These are phyloP conservation scores for Lordiphosa clarofinis DNA, from an alignment of 1,140 invertebrate genomes.

Conservation along the genomic window DNA sequence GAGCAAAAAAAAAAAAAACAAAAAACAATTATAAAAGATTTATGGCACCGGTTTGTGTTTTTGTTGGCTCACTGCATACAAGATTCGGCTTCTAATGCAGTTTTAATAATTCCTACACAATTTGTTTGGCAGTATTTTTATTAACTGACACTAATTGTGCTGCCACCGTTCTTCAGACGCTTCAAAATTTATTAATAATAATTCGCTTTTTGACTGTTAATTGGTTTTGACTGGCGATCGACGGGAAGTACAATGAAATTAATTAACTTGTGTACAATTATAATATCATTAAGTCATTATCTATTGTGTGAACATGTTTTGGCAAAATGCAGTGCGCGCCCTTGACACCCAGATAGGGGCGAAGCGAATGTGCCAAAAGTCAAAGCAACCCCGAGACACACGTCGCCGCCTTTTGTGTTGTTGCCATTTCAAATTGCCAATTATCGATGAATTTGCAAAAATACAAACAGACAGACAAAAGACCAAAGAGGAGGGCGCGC, in stretches of 20 bases:
- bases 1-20: constrained; percentile 6
- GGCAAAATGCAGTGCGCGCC: constrained; percentile 56
- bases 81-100: constrained; percentile 30
- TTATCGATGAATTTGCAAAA: constrained; percentile 77
- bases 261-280: constrained; percentile 77
- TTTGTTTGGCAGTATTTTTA: constrained; percentile 51
- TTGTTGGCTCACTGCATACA: neutral
- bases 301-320: constrained; percentile 57
- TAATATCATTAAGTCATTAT: constrained; percentile 74
- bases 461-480: constrained; percentile 56
- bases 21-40: constrained; percentile 40
- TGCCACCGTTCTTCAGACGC: constrained; percentile 55
- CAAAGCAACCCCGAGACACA: constrained; percentile 50
- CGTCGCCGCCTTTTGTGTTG: constrained; percentile 41
- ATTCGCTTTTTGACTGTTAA: constrained; percentile 49
- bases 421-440: constrained; percentile 76
- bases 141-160: constrained; percentile 64
- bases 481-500: constrained; percentile 33
- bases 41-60: constrained; percentile 28
- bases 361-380: constrained; percentile 60
- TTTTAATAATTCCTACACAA: constrained; percentile 50
- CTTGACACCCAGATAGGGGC: constrained; percentile 49
- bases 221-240: constrained; percentile 60
- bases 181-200: constrained; percentile 28
- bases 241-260: constrained; percentile 47